These are phyloP conservation scores for Gymnodraco acuticeps DNA, from an alignment of 2,797 vertebrate genomes.

Conservation along the genomic window DNA sequence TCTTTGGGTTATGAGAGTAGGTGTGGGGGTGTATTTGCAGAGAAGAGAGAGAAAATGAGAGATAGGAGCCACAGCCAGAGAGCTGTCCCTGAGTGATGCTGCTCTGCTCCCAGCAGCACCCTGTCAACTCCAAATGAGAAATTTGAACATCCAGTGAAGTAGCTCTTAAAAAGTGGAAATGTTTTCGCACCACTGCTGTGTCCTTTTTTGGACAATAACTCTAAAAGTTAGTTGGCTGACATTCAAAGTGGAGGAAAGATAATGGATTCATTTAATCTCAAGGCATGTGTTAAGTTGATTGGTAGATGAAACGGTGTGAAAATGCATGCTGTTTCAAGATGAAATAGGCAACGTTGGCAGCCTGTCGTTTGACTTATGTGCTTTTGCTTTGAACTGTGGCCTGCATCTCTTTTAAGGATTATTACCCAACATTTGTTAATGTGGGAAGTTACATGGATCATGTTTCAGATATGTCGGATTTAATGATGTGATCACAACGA, in stretches of 20 bases:
- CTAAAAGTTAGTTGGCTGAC: constrained; percentile 83
- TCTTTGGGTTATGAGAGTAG: constrained; percentile 71
- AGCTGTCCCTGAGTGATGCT: constrained; percentile 79
- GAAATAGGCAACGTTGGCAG: constrained; percentile 64
- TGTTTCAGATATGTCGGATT: constrained; percentile 36
- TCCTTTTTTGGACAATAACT: constrained; percentile 75
- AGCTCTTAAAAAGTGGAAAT: constrained; percentile 78
- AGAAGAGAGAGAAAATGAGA: constrained; percentile 72
- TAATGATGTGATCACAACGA: constrained; percentile 51
- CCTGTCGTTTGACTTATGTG: constrained; percentile 50
- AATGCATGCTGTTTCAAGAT: constrained; percentile 69
- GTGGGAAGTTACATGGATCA: constrained; percentile 47
- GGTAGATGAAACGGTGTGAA: constrained; percentile 72
- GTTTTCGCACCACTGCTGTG: constrained; percentile 73
- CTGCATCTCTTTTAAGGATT: constrained; percentile 56
- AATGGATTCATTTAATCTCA: constrained; percentile 79
- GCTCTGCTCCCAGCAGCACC: constrained; percentile 73
- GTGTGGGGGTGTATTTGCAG: constrained; percentile 72
- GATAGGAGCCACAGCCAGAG: constrained; percentile 72
- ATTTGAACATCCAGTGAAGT: constrained; percentile 78
- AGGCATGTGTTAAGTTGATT: constrained; percentile 80
- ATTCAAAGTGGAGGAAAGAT: constrained; percentile 76
- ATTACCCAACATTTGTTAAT: constrained; percentile 58
- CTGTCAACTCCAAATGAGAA: constrained; percentile 86
- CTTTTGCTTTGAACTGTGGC: constrained; percentile 59